Conservation (phyloP, 2,797 vertebrate genomes). For the Hafferia zeledoni region DNA sequence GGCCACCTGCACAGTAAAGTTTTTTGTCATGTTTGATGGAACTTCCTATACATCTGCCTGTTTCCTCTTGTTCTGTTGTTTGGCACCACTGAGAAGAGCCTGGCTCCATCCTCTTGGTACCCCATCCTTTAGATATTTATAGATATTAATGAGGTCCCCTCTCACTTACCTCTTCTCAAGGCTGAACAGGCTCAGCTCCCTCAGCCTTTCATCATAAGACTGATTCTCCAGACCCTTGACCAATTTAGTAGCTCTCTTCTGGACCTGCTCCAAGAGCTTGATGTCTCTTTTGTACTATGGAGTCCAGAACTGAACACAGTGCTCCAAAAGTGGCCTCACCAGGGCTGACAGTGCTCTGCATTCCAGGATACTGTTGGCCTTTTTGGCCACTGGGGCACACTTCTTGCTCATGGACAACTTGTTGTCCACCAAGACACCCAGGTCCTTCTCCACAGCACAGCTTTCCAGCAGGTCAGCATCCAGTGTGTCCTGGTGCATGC, state of each 20-base stretch:
- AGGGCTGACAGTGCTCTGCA: background rate
- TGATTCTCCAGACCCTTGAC: background rate
- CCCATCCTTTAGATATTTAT: background rate
- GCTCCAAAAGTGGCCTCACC: background rate
- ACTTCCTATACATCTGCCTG: background rate
- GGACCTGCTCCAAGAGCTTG: background rate
- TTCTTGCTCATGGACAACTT: background rate
- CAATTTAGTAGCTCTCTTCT: background rate
- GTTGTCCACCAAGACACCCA: background rate
- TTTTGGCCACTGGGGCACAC: background rate
- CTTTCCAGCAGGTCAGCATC: background rate
- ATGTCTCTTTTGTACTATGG: background rate
- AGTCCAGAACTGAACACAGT: fast-evolving
- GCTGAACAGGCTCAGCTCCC: background rate
- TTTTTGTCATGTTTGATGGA: background rate
- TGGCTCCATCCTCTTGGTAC: background rate
- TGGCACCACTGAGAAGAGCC: background rate
- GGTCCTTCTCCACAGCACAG: background rate
- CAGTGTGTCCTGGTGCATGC: background rate
- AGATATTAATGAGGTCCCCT: background rate
- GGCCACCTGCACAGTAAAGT: background rate
- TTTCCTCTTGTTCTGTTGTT: background rate
- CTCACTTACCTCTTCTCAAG: background rate
- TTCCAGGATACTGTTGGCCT: too few species aligned
- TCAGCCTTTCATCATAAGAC: background rate